Conservation (phyloP, 2,113 vertebrate genomes). For the Boleophthalmus pectinirostris region DNA sequence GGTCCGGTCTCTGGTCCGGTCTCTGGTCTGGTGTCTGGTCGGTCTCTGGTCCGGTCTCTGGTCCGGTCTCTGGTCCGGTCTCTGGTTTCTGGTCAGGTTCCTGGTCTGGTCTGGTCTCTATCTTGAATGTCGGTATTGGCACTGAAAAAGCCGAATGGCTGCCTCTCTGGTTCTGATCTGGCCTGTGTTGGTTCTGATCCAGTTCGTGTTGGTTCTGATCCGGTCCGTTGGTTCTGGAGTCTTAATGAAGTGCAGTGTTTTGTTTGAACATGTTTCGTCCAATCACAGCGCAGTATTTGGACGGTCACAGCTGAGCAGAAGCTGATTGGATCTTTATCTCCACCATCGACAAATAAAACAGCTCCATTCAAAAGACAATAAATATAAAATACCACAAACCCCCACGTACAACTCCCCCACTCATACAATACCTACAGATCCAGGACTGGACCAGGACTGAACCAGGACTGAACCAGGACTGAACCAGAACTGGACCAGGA, state of each 20-base stretch:
- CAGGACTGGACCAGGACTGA: background rate
- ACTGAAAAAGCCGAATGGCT: too few relatives aligned
- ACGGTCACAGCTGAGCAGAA: background rate
- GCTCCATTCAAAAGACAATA: background rate
- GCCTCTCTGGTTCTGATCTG: too few relatives aligned
- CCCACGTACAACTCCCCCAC: background rate
- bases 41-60: too few relatives aligned
- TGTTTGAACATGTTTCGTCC: background rate
- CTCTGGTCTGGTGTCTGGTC: too few relatives aligned
- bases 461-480: background rate
- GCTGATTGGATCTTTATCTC: slow-evolving; percentile 7
- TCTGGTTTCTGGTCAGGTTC: too few relatives aligned
- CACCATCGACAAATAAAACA: background rate
- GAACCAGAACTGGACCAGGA: background rate
- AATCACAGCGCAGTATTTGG: background rate
- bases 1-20: too few relatives aligned
- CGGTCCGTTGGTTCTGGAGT: background rate
- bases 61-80: too few relatives aligned
- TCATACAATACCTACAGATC: background rate
- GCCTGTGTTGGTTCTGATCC: background rate
- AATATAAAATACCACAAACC: background rate
- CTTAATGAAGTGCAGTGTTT: slow-evolving; percentile 3
- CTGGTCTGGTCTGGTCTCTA: too few relatives aligned
- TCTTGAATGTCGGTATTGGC: too few relatives aligned
- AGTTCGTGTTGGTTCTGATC: background rate